Conservation (phyloP, 2,888 invertebrate genomes). For the Aricia artaxerxes region DNA sequence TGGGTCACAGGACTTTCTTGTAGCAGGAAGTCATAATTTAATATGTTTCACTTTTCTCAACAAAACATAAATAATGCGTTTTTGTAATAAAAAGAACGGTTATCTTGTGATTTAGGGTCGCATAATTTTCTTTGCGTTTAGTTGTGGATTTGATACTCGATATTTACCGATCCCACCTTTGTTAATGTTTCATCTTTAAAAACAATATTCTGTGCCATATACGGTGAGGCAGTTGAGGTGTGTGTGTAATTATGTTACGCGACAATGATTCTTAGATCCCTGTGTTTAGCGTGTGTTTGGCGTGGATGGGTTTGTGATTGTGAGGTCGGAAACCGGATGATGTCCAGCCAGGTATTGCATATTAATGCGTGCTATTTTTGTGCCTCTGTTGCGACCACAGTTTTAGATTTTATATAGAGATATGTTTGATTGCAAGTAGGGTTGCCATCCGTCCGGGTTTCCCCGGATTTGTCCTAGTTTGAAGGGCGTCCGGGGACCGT, state of each 20-base stretch:
- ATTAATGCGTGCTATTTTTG: constrained; percentile 3
- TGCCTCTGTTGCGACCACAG: neutral
- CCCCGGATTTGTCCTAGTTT: no score
- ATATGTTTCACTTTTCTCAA: constrained; percentile 16
- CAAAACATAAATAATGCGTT: constrained; percentile 4
- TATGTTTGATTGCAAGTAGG: neutral
- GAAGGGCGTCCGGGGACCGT: no score
- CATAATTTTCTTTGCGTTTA: constrained; percentile 1
- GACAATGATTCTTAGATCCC: neutral
- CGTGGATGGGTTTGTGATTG: neutral
- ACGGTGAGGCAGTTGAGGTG: neutral
- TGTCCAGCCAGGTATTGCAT: neutral
- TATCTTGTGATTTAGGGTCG: neutral
- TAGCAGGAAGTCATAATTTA: constrained; percentile 24
- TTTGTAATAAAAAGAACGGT: constrained; percentile 21
- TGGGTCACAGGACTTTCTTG: constrained; percentile 22
- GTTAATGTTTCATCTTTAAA: constrained; percentile 1
- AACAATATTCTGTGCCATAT: constrained; percentile 21
- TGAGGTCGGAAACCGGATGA: constrained; percentile 22
- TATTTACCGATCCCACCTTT: neutral
- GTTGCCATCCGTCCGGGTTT: no score
- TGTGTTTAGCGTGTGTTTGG: neutral
- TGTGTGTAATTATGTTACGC: neutral
- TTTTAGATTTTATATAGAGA: neutral
- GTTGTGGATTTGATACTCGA: constrained; percentile 4